Evolutionary conservation across 2,113 vertebrate species (phyloP), one percentile per base, ranked within the genome.

Genomic region (Mandrillus leucophaeus): DNA sequence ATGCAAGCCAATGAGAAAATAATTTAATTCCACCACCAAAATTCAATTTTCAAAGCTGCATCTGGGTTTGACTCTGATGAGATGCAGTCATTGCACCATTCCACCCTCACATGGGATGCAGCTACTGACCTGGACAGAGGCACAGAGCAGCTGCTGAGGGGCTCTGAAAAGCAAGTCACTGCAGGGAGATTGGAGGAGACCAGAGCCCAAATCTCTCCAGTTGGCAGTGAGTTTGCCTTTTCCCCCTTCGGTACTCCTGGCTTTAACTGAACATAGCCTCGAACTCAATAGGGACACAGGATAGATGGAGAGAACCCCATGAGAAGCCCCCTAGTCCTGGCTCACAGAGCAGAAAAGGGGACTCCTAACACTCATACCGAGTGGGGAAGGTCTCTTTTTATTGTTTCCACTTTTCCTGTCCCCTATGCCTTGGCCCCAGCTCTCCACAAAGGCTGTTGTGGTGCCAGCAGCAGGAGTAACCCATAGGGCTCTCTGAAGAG

Each of bases 121-220:
- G 72, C 66, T 18, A 5, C 10, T 22, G 11, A 8, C 22, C 25
- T 6, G 2, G 61, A 9, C 4, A 0, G 43, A 48, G n/a, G 30
- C 64, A 4, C 0, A 0, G 25, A 23, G 68, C 30, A 20, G 23
- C 1, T 1, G 4, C 8, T 48, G 20, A 2, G 22, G 55, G 14
- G 0, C 10, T 3, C 55, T 30, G 3, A 3, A 25, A 6, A 30
- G 57, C 1, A 1, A 3, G 38, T 25, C 38, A 0, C 10, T 2
- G 57, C 18, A 1, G 70, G 27, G 45, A 4, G 52, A 8, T 30
- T 7, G 11, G 11, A 27, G 40, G 45, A 81, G 45, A 6, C 3
- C 32, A 14, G 32, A 48, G 5, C 9, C 70, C 40, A 2, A 4
- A 12, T 5, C 22, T 43, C 50, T 10, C 8, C 23, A 4, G 5